phyloP scores from a whole-genome alignment of 1,140 invertebrate genomes.

The Gonioctena quinquepunctata region DNA sequence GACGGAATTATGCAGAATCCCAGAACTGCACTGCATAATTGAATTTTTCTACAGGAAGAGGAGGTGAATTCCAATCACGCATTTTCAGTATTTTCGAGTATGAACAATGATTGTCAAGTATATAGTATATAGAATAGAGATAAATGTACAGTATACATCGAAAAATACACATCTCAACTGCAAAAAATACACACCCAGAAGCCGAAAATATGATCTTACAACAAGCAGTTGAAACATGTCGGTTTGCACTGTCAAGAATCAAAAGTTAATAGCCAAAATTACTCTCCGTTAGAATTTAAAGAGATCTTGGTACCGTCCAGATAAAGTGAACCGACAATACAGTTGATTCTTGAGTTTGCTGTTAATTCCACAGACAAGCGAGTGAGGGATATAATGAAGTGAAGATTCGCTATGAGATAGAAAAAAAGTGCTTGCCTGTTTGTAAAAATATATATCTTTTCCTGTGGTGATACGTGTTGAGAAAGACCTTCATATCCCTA shows the following conservation, averaged over 20 bases:
- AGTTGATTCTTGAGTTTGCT: too few species aligned
- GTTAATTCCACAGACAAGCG: not conserved
- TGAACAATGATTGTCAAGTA: slow-evolving; percentile 53
- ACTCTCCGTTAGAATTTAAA: too few species aligned
- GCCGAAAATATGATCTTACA: not conserved
- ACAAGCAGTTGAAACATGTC: not conserved
- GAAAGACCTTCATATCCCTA: slow-evolving; percentile 48
- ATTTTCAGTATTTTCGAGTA: slow-evolving; percentile 40
- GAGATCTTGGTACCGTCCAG: too few species aligned
- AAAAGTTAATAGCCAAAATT: too few species aligned
- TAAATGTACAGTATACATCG: slow-evolving; percentile 18
- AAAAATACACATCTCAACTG: not conserved
- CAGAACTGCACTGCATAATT: not conserved
- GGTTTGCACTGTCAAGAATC: not conserved
- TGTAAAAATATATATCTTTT: slow-evolving; percentile 35
- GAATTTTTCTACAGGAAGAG: slow-evolving; percentile 6
- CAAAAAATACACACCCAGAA: too few species aligned
- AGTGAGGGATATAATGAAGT: slow-evolving; percentile 21
- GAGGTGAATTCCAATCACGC: slow-evolving; percentile 39
- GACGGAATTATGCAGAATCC: not conserved
- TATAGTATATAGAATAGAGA: slow-evolving; percentile 40
- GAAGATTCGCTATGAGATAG: slow-evolving; percentile 19
- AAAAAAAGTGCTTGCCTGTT: slow-evolving; percentile 36
- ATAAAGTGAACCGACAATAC: too few species aligned
- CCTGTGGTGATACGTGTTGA: slow-evolving; percentile 23